Evolutionary conservation across 1,140 invertebrate species (phyloP).

Genomic region (Choristoneura fumiferana): DNA sequence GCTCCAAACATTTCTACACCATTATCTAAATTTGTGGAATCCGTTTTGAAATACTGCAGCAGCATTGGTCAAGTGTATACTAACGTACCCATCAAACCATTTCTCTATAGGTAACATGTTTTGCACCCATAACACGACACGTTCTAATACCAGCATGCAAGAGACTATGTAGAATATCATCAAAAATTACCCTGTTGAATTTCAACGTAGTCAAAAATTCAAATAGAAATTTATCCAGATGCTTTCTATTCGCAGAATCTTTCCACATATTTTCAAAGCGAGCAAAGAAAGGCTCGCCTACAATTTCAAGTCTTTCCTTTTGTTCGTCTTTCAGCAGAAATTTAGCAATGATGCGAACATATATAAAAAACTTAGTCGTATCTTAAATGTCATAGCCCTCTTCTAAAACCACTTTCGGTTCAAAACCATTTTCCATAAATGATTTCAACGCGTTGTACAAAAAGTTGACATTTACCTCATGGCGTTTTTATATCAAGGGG

Average conservation of each 20-base stretch:
- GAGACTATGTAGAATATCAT: too few relatives aligned
- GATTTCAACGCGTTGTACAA: slow-evolving; percentile 21
- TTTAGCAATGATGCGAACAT: slow-evolving; percentile 42
- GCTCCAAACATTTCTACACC: slow-evolving; percentile 33
- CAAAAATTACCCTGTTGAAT: slow-evolving; percentile 44
- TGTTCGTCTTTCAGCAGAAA: slow-evolving; percentile 42
- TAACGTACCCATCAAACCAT: slow-evolving; percentile 32
- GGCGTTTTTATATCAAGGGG: too few relatives aligned
- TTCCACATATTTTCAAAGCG: slow-evolving; percentile 22
- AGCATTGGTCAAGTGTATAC: slow-evolving; percentile 47
- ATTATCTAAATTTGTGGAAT: neutral
- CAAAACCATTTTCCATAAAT: too few relatives aligned
- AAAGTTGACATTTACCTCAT: slow-evolving; percentile 33
- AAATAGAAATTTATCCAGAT: too few relatives aligned
- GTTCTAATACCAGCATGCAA: slow-evolving; percentile 41
- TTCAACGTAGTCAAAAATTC: slow-evolving; percentile 39
- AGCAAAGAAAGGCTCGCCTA: too few relatives aligned
- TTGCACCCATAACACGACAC: slow-evolving; percentile 33
- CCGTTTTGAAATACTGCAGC: slow-evolving; percentile 33
- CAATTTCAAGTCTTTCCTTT: too few relatives aligned
- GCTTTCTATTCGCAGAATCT: neutral
- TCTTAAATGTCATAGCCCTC: neutral
- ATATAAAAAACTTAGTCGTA: slow-evolving; percentile 20
- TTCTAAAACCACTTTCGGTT: too few relatives aligned
- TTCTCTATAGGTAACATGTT: slow-evolving; percentile 23